These are phyloP conservation scores for Rhinopomastus cyanomelas DNA, from an alignment of 2,113 vertebrate genomes.

Conservation along the genomic window DNA sequence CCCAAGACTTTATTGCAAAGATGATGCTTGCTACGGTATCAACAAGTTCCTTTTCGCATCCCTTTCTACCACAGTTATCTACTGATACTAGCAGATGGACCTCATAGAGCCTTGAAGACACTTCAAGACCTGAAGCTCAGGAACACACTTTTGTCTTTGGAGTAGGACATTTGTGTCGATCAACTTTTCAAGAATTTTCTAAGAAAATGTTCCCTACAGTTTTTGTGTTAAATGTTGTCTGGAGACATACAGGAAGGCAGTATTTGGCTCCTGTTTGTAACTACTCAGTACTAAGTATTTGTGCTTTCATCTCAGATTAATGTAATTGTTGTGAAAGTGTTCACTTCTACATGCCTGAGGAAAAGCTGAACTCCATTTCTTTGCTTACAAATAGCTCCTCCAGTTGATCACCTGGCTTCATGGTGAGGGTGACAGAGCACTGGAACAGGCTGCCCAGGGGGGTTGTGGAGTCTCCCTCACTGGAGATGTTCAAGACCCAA, in stretches of 20 bases:
- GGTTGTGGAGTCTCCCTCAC: no score
- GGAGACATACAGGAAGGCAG: neutral
- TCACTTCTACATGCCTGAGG: neutral
- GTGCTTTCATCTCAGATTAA: neutral
- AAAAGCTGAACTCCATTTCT: neutral
- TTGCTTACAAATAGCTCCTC: neutral
- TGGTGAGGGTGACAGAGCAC: no score
- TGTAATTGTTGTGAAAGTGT: neutral
- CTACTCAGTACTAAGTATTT: neutral
- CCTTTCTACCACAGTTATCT: neutral
- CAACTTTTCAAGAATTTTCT: neutral
- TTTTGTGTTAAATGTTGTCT: neutral
- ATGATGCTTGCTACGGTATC: no score
- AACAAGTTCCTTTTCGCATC: neutral
- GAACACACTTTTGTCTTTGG: neutral
- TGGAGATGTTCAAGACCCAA: no score
- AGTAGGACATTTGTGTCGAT: neutral
- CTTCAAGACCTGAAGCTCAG: neutral
- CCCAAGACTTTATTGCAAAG: neutral
- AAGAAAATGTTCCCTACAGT: accelerated
- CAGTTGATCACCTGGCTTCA: neutral
- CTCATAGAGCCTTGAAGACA: neutral
- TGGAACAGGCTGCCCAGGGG: no score
- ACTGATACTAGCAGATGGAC: neutral
- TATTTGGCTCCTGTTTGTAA: neutral